Base-by-base conservation (phyloP, 2,888 invertebrate species). In the Melolontha melolontha region DNA sequence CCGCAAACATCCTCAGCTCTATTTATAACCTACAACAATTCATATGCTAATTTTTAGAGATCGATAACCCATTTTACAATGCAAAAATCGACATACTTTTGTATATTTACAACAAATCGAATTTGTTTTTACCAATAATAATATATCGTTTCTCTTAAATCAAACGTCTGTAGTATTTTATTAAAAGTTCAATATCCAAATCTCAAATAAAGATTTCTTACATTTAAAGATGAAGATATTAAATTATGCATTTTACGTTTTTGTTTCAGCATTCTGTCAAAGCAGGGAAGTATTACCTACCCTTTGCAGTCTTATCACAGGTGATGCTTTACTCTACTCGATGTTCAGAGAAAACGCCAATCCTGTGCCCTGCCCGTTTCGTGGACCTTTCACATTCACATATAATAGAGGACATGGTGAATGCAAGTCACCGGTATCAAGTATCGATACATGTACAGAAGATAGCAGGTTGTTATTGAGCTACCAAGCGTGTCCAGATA, bases 401-500 rank as follows among this genome's bases (percentile, higher is more conserved):
- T 97, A 97, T 83, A 95, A 94, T 83, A 88, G 95, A 69, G 96
- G 95, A 2, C 92, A 95, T 78, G 95, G 95, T 16, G 94, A 95
- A 80, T 97, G 97, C 84, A 90, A 90, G 74, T 91, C 90, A 77
- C 97, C 97, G 0, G 91, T 92, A 63, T 96, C 96, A 54, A 94
- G 94, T 75, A 94, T 97, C 76, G 96, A 96, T 83, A 93, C 94
- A 78, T 97, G 97, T 84, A 96, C 96, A 0, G 96, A 97, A 82
- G 94, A 96, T 79, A 95, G 95, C 73, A 88, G 94, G 74, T 87
- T 97, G 64, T 88, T 96, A 74, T 91, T 97, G 79, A 93, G 93
- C 83, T 97, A 96, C 84, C 96, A 96, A 82, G 96, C 96, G 5
- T 97, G 97, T 81, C 95, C 95, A 12, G 96, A 96, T 83, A 92